phyloP scores from a whole-genome alignment of 2,797 vertebrate genomes.

The Notolepis coatsorum region DNA sequence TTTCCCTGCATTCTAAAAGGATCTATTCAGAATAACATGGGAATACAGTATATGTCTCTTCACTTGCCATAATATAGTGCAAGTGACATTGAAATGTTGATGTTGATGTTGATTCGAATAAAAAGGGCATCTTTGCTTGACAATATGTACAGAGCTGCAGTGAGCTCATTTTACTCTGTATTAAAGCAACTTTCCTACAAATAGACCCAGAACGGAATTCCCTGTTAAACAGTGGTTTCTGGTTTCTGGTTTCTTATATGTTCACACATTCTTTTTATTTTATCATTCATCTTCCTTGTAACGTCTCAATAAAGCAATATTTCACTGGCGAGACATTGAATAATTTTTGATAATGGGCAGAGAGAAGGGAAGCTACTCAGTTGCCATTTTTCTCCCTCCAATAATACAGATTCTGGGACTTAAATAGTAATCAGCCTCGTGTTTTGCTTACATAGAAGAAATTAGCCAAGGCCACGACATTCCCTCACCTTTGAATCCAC shows the following conservation, averaged over 20 bases:
- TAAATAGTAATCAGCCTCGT: conserved; percentile 61
- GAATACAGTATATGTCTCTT: too few species aligned
- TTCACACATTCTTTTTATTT: too few species aligned
- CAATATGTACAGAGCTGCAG: too few species aligned
- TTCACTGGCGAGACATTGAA: conserved; percentile 28
- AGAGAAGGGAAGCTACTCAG: conserved; percentile 53
- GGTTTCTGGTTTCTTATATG: neutral
- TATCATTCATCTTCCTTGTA: conserved; percentile 30
- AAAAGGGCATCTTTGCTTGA: too few species aligned
- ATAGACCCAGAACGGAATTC: too few species aligned
- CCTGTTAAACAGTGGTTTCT: neutral
- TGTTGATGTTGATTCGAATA: too few species aligned
- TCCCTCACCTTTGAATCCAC: conserved; percentile 41
- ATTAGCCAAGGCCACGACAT: conserved; percentile 43
- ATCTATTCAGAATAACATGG: too few species aligned
- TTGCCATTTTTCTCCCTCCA: conserved; percentile 52
- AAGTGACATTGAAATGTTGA: too few species aligned
- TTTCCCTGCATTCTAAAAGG: neutral
- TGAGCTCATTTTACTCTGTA: too few species aligned
- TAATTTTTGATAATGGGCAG: conserved; percentile 43
- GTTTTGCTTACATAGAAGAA: conserved; percentile 35
- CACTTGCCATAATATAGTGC: too few species aligned
- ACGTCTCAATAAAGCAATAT: conserved; percentile 36
- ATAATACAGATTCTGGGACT: conserved; percentile 44
- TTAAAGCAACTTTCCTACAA: too few species aligned